Evolutionary conservation across 1,140 invertebrate species (phyloP).

Genomic region (Apis laboriosa): DNA sequence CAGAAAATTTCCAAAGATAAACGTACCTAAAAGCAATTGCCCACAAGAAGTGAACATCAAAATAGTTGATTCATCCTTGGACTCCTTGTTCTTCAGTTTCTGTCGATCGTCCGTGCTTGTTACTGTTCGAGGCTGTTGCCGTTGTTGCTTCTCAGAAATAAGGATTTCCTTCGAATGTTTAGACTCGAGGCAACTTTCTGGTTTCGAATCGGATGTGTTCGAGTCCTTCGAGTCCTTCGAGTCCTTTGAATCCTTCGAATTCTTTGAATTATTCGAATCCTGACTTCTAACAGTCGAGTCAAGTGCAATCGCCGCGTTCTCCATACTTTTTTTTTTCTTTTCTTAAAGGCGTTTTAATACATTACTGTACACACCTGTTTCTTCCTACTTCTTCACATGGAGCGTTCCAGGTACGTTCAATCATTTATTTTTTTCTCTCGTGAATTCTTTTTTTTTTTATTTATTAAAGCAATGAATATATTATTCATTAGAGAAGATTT

Average conservation of each 20-base stretch:
- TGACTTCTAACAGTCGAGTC: conserved; percentile 78
- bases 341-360: background rate
- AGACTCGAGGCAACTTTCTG: conserved; percentile 72
- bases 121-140: conserved; percentile 40
- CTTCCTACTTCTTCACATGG: background rate
- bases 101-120: conserved; percentile 29
- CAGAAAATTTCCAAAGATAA: background rate
- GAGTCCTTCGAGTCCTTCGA: conserved; percentile 73
- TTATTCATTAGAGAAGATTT: too few species aligned
- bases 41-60: conserved; percentile 78
- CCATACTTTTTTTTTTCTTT: conserved; percentile 48
- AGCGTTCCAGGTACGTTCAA: conserved; percentile 1
- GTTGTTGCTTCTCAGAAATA: conserved; percentile 70
- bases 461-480: too few species aligned
- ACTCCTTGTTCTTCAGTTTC: conserved; percentile 47
- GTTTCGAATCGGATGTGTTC: conserved; percentile 68
- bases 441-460: background rate
- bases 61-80: conserved; percentile 72
- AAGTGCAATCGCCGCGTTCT: conserved; percentile 62
- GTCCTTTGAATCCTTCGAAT: conserved; percentile 72
- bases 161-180: conserved; percentile 77
- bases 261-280: conserved; percentile 67
- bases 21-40: conserved; percentile 75
- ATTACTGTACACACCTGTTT: conserved; percentile 17
- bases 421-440: background rate